These are phyloP conservation scores for Zoanthus sansibaricus DNA, from an alignment of 92 coral and sea anemone species.

Conservation along the genomic window DNA sequence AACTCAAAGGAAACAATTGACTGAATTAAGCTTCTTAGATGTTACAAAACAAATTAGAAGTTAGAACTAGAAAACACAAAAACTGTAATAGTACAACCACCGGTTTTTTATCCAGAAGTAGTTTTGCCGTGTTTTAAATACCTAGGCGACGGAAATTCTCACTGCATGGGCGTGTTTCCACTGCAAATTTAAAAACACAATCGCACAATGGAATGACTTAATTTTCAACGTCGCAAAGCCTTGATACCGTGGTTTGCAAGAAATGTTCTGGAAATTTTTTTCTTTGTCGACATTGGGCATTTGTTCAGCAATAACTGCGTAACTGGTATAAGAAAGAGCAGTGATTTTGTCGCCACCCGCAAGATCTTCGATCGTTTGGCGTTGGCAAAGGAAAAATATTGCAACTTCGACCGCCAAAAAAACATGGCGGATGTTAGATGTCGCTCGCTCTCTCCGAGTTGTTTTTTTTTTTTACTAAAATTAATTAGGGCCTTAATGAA, in stretches of 20 bases:
- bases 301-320: conserved; percentile 21
- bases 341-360: conserved; percentile 54
- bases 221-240: too few species aligned
- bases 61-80: background rate
- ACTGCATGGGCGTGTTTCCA: background rate
- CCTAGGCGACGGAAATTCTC: background rate
- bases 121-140: background rate
- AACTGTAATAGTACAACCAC: conserved; percentile 7
- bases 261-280: background rate
- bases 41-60: background rate
- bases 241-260: background rate
- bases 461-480: background rate
- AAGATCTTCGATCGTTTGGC: conserved; percentile 54
- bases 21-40: background rate
- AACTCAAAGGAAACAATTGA: too few species aligned
- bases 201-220: background rate
- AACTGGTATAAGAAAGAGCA: conserved; percentile 33
- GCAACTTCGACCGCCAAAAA: conserved; percentile 13
- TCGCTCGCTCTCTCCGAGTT: background rate
- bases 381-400: conserved; percentile 15
- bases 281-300: conserved; percentile 35
- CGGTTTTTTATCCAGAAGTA: conserved; percentile 43
- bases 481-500: too few species aligned
- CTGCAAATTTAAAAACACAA: background rate
- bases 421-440: conserved; percentile 9